These are phyloP conservation scores for Columba janthina DNA, from an alignment of 2,113 vertebrate genomes.

Conservation along the genomic window DNA sequence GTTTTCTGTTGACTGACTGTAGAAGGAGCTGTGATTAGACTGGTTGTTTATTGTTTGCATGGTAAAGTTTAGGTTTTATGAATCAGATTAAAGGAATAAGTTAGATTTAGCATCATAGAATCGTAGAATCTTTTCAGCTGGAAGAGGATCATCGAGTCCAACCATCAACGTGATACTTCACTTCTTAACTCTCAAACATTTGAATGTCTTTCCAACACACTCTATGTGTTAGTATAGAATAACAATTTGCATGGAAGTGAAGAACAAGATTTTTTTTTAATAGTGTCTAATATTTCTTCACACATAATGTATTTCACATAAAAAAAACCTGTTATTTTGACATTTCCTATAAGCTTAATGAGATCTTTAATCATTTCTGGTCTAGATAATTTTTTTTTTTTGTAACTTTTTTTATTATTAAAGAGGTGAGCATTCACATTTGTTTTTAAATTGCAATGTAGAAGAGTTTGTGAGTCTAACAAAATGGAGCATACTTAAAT, in stretches of 20 bases:
- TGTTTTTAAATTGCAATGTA: neutral
- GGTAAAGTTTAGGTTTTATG: neutral
- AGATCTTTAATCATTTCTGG: neutral
- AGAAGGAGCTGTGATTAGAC: neutral
- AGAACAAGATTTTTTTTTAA: neutral
- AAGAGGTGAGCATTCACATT: neutral
- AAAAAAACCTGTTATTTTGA: neutral
- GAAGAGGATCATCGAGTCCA: too few relatives aligned
- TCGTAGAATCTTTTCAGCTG: too few relatives aligned
- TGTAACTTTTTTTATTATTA: neutral
- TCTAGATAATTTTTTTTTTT: neutral
- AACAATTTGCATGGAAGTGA: neutral
- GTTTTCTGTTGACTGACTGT: neutral
- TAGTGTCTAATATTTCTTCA: neutral
- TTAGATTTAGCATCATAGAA: neutral
- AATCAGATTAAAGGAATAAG: neutral
- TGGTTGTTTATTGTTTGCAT: neutral
- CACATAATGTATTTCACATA: neutral
- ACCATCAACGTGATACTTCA: too few relatives aligned
- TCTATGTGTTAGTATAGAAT: neutral
- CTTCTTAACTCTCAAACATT: neutral
- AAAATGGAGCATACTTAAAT: neutral
- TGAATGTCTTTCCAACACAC: neutral
- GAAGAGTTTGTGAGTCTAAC: neutral
- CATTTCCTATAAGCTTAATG: neutral